A percentile compares a stretch with the other conserved stretches of the same genome.
These are phyloP conservation scores for Chlorodrepanis virens DNA, from an alignment of 2,113 vertebrate genomes.

Conservation along the genomic window DNA sequence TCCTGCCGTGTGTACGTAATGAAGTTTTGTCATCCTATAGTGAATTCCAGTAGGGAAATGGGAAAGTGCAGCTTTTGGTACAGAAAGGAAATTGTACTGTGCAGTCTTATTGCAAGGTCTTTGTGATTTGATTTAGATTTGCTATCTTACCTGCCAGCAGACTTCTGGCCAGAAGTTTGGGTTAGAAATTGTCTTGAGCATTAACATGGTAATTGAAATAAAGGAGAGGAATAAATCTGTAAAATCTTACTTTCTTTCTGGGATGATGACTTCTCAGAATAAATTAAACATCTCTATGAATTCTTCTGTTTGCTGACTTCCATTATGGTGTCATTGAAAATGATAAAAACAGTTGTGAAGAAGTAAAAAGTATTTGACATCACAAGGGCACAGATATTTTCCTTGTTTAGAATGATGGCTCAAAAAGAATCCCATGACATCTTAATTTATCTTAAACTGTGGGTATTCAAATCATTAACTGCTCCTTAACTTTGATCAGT, in stretches of 20 bases:
- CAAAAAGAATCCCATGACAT: not conserved
- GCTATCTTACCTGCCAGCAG: not conserved
- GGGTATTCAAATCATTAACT: not conserved
- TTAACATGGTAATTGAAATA: conserved; percentile 9
- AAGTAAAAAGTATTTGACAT: not conserved
- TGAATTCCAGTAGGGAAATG: not conserved
- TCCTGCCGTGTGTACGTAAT: not conserved
- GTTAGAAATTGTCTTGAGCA: not conserved
- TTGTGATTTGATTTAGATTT: not conserved
- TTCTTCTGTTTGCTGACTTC: not conserved
- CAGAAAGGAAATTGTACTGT: not conserved
- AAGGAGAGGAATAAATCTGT: not conserved
- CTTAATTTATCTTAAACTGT: not conserved
- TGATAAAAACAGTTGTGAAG: not conserved
- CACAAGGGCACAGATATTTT: not conserved
- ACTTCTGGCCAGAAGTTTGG: not conserved
- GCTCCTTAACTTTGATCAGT: not conserved
- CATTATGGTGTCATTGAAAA: not conserved
- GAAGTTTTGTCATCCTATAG: not conserved
- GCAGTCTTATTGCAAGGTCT: not conserved
- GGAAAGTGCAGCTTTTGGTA: not conserved
- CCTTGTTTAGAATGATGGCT: not conserved
- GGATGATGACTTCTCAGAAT: not conserved
- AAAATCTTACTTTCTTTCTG: not conserved
- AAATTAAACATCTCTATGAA: not conserved